Evolutionary conservation across 2,797 vertebrate genomes (phyloP).

Genomic region (Eulemur coronatus): DNA sequence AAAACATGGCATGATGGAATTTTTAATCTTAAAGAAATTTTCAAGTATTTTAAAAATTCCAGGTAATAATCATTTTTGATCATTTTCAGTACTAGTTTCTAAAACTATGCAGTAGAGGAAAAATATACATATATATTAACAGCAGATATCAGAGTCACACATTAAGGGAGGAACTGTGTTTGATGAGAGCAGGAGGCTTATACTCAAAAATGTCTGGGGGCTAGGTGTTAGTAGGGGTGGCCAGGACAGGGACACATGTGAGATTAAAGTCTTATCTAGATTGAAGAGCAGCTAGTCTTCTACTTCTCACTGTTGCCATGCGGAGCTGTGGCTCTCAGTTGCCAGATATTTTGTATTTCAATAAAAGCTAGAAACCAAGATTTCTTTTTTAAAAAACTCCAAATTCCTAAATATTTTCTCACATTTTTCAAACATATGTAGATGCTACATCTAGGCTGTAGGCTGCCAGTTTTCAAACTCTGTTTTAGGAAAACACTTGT

Average conservation of each 20-base stretch:
- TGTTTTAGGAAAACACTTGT: constrained; percentile 18
- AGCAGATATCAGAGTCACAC: neutral
- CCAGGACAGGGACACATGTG: accelerated
- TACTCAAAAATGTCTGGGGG: neutral
- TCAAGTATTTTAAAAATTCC: neutral
- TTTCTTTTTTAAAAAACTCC: neutral
- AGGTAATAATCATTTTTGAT: neutral
- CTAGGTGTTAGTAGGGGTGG: accelerated
- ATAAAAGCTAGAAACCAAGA: neutral
- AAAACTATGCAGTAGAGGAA: neutral
- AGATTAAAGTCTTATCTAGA: neutral
- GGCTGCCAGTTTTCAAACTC: neutral
- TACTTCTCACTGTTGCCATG: neutral
- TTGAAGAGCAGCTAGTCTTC: neutral
- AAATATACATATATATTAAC: neutral
- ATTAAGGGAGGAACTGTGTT: neutral
- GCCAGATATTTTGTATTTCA: neutral
- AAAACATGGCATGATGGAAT: neutral
- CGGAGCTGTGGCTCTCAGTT: neutral
- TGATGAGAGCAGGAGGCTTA: neutral
- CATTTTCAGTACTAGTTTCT: neutral
- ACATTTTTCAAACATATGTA: neutral
- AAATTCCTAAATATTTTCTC: neutral
- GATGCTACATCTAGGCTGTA: neutral
- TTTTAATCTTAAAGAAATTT: neutral